Conservation (phyloP, 1,140 invertebrate genomes). For the Mizuhopecten yessoensis region DNA sequence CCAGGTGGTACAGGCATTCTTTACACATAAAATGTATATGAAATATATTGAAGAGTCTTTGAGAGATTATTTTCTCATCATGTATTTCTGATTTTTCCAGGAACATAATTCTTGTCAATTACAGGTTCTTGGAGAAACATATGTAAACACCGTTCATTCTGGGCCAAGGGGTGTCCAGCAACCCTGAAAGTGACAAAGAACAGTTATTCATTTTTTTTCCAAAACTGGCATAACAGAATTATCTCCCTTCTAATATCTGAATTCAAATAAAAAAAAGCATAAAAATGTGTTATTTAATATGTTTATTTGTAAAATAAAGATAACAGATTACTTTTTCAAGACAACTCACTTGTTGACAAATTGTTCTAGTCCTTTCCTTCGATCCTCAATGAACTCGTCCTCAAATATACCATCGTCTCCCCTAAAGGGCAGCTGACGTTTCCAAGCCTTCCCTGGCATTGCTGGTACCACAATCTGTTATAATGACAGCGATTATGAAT, state of each 20-base stretch:
- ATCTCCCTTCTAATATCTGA: background rate
- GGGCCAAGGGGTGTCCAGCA: constrained; percentile 99
- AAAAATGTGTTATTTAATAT: background rate
- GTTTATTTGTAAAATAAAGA: no score
- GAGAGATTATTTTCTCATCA: constrained; percentile 75
- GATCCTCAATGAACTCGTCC: constrained; percentile 99
- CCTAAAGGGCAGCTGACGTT: constrained; percentile 98
- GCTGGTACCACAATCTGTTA: constrained; percentile 97
- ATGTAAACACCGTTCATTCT: constrained; percentile 99
- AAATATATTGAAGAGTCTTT: constrained; percentile 11
- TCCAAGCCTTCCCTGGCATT: constrained; percentile 98
- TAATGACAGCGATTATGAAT: no score
- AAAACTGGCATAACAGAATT: background rate
- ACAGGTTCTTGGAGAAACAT: constrained; percentile 99
- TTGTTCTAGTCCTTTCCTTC: constrained; percentile 98
- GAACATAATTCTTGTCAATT: constrained; percentile 99
- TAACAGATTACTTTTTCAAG: no score
- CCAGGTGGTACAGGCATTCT: background rate
- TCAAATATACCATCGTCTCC: constrained; percentile 99
- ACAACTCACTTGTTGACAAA: constrained; percentile 96
- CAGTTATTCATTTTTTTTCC: background rate
- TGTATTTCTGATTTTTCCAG: constrained; percentile 99
- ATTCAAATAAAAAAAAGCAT: background rate
- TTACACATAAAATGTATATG: constrained; percentile 40
- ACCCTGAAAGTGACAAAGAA: constrained; percentile 88